phyloP scores from a whole-genome alignment of 2,797 vertebrate genomes.

The Anniella stebbinsi region DNA sequence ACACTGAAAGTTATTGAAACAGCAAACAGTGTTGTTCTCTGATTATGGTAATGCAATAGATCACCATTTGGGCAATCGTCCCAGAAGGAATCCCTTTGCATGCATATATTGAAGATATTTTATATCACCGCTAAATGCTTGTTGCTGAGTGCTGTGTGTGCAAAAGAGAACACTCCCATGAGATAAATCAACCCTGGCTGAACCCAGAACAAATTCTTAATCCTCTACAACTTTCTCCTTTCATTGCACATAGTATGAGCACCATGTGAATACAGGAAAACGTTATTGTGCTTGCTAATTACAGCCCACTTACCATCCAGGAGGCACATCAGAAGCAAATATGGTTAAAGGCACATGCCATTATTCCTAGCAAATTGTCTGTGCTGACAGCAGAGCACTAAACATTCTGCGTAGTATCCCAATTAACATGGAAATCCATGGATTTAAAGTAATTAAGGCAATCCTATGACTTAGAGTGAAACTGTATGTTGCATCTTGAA shows the following conservation, averaged over 20 bases:
- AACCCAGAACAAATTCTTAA: neutral
- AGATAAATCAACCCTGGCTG: slow-evolving; percentile 10
- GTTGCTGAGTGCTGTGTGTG: rapidly evolving
- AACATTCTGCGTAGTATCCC: neutral
- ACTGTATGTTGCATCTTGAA: neutral
- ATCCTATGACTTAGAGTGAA: neutral
- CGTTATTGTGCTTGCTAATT: neutral
- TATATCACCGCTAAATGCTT: neutral
- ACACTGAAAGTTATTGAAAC: slow-evolving; percentile 47
- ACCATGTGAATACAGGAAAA: slow-evolving; percentile 1
- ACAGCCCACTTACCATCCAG: neutral
- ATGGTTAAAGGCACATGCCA: neutral
- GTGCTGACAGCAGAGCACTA: slow-evolving; percentile 25
- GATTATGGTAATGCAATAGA: slow-evolving; percentile 42
- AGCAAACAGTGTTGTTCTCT: slow-evolving; percentile 30
- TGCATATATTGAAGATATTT: neutral
- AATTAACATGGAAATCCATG: neutral
- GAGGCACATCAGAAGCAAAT: slow-evolving; percentile 14
- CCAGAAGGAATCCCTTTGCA: slow-evolving; percentile 22
- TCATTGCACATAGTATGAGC: neutral
- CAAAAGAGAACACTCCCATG: neutral
- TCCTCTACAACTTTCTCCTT: neutral
- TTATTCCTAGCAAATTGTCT: slow-evolving; percentile 22
- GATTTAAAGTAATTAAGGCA: neutral
- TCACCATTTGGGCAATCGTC: neutral